These are phyloP conservation scores for Dione juno DNA, from an alignment of 2,888 invertebrate genomes.

Conservation along the genomic window DNA sequence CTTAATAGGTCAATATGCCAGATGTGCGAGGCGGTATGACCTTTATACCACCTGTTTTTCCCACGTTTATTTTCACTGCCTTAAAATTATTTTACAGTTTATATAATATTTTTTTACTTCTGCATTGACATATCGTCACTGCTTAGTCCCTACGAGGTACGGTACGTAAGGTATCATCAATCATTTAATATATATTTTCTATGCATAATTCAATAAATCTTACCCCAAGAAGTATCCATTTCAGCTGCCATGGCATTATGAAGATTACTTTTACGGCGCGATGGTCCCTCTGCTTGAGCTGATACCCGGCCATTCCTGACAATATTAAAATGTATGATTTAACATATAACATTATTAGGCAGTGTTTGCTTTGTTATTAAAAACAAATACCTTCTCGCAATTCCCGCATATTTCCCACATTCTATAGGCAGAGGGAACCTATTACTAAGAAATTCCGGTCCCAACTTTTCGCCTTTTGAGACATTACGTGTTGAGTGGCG, in stretches of 20 bases:
- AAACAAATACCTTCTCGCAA: no score
- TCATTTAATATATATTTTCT: neutral
- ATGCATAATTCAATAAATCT: neutral
- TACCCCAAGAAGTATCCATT: constrained; percentile 78
- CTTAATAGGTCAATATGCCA: constrained; percentile 33
- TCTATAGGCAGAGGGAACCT: no score
- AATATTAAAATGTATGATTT: constrained; percentile 12
- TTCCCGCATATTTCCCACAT: no score
- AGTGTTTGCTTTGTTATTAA: no score
- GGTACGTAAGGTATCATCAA: no score
- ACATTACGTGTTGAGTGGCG: neutral
- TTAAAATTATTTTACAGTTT: neutral
- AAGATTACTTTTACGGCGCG: constrained; percentile 88
- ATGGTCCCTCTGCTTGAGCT: constrained; percentile 86
- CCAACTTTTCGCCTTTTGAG: no score
- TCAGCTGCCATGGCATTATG: constrained; percentile 84
- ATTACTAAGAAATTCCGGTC: no score
- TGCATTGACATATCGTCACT: neutral
- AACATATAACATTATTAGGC: neutral
- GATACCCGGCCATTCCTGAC: constrained; percentile 77
- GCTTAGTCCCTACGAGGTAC: no score
- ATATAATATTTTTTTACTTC: neutral
- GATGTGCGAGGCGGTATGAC: constrained; percentile 51
- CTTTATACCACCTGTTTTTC: constrained; percentile 37
- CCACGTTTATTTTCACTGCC: constrained; percentile 12